A percentile compares a stretch with the other conserved stretches of the same genome.
Evolutionary conservation across 1,140 invertebrate genomes (phyloP).

Genomic region (Luehdorfia chinensis): DNA sequence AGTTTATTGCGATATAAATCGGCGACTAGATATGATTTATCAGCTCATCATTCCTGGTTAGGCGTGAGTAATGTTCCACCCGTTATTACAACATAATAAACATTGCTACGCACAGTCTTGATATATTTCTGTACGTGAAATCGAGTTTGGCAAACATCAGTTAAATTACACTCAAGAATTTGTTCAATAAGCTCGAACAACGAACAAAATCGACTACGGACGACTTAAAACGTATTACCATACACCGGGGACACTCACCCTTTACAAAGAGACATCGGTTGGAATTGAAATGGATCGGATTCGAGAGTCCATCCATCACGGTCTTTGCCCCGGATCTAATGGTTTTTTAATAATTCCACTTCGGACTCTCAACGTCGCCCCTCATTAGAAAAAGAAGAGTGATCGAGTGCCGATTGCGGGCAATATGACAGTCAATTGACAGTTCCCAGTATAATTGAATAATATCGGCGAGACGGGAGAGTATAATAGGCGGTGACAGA

Average conservation of each 20-base stretch:
- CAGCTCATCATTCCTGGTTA: conserved; percentile 69
- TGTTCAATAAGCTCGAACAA: too few relatives aligned
- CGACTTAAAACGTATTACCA: conserved; percentile 20
- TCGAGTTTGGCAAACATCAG: too few relatives aligned
- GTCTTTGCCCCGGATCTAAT: conserved; percentile 63
- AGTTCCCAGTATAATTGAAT: conserved; percentile 53
- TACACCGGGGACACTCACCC: conserved; percentile 60
- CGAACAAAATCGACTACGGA: too few relatives aligned
- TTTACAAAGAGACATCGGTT: conserved; percentile 56
- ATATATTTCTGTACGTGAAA: conserved; percentile 2
- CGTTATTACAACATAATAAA: conserved; percentile 54
- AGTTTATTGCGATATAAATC: conserved; percentile 71
- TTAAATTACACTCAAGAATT: too few relatives aligned
- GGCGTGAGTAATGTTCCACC: conserved; percentile 49
- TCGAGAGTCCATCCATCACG: conserved; percentile 71
- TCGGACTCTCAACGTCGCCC: conserved; percentile 46
- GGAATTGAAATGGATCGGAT: conserved; percentile 74
- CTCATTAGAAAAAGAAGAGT: conserved; percentile 61
- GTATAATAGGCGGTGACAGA: conserved; percentile 17
- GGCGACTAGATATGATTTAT: conserved; percentile 72
- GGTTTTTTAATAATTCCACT: conserved; percentile 74
- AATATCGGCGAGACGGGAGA: conserved; percentile 30
- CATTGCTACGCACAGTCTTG: conserved; percentile 20
- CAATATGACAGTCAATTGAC: conserved; percentile 68
- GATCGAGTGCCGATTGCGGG: conserved; percentile 57